Evolutionary conservation across 2,888 invertebrate genomes (phyloP), one percentile per base, ranked within the genome.

Genomic region (Philaethria dido): DNA sequence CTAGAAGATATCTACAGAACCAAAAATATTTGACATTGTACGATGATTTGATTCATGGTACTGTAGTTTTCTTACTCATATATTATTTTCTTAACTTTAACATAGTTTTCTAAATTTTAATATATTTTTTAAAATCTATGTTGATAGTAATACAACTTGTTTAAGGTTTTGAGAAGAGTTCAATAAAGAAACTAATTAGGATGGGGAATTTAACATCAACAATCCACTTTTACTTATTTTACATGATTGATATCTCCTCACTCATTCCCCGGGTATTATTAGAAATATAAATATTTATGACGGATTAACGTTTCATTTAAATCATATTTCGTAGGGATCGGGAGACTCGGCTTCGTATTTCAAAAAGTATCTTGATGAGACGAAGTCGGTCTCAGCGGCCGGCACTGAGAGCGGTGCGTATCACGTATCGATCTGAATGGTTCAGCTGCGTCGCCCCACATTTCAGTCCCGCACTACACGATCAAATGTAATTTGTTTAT

Each of bases 361-460:
- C 64, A 66, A 57, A 62, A 66, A 62, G 62, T 62, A 65, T 62
- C 57, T 55, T 62, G 70, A 71, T 72, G 74, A 75, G 81, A 42
- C 57, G 39, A 84, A 85, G 81, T 82, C 83, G 84, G 85, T 80
- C 82, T 83, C 85, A 48, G 62, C 57, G 63, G 79, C 77, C 78
- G 80, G 79, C 82, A 86, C 87, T 85, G 80, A 85, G 87, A 88
- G 85, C 85, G 83, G 77, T 81, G 86, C 86, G 89, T 90, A 88
- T 89, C 86, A 84, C 82, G 86, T 89, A 91, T 91, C 88, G 89
- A 90, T 90, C 87, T 85, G 85, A 85, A 80, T 81, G 86, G 83
- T 81, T 87, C 83, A 85, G 83, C 83, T 83, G 85, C 83, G 82
- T 87, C 85, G 84, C 86, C 81, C 83, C 87, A 85, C 88, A 87